Conservation (phyloP, 2,113 vertebrate species). For the Corvus moneduloides region DNA sequence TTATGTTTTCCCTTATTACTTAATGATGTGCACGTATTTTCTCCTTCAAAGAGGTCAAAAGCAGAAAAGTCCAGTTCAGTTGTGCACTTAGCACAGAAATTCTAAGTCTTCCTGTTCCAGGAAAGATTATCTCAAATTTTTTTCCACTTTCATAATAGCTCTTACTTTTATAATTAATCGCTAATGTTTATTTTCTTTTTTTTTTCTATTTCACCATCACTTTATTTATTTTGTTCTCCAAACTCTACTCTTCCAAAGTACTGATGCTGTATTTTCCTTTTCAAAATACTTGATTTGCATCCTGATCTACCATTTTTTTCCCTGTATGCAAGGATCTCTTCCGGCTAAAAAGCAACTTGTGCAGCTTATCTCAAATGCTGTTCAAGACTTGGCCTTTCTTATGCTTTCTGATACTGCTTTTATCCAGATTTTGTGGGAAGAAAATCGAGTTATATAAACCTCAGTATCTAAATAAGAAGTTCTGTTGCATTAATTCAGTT, state of each 20-base stretch:
- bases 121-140: not conserved
- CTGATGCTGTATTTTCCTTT: not conserved
- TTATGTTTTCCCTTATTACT: not conserved
- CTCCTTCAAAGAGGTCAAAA: not conserved
- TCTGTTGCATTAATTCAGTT: not conserved
- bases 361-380: not conserved
- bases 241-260: not conserved
- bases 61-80: not conserved
- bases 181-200: not conserved
- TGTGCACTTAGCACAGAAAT: not conserved
- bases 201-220: not conserved
- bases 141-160: not conserved
- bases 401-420: not conserved
- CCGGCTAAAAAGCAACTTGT: not conserved
- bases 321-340: not conserved
- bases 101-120: not conserved
- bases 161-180: not conserved
- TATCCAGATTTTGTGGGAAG: not conserved
- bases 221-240: not conserved
- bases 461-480: not conserved
- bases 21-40: not conserved
- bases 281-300: not conserved
- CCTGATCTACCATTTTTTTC: not conserved
- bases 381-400: not conserved
- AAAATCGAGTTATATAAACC: not conserved